Conservation (phyloP, 2,797 vertebrate genomes). For the Echeneis naucrates region DNA sequence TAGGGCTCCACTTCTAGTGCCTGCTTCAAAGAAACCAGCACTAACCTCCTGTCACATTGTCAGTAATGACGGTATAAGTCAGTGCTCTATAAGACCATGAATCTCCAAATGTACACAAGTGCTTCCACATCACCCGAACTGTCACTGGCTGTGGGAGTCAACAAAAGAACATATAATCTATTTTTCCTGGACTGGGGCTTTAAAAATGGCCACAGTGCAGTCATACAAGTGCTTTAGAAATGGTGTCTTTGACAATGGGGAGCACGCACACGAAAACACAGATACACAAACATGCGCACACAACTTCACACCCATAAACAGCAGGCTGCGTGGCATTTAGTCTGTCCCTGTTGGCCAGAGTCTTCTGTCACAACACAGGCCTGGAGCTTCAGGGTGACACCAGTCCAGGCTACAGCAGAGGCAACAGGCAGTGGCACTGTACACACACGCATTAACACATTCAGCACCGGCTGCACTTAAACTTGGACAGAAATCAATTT, state of each 20-base stretch:
- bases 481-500: conserved; percentile 3
- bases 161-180: conserved; percentile 38
- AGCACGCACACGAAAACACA: conserved; percentile 1
- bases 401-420: conserved; percentile 41
- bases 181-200: conserved; percentile 30
- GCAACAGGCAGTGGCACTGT: conserved; percentile 17
- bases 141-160: conserved; percentile 35
- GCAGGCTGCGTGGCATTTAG: conserved; percentile 55
- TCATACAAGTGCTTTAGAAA: conserved; percentile 30
- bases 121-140: conserved; percentile 39
- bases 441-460: neutral
- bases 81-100: conserved; percentile 27
- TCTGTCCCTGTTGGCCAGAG: conserved; percentile 33
- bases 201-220: conserved; percentile 35
- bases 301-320: conserved; percentile 55
- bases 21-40: conserved; percentile 16
- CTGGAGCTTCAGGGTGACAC: conserved; percentile 64
- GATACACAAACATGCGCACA: conserved; percentile 11
- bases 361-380: conserved; percentile 35
- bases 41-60: conserved; percentile 21
- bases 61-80: conserved; percentile 40
- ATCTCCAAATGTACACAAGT: conserved; percentile 41
- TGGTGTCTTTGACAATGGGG: conserved; percentile 40
- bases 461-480: neutral
- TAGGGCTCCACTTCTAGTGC: neutral